Evolutionary conservation across 2,797 vertebrate genomes (phyloP), one percentile per base, ranked within the genome.

Genomic region (Sebastes itinus): DNA sequence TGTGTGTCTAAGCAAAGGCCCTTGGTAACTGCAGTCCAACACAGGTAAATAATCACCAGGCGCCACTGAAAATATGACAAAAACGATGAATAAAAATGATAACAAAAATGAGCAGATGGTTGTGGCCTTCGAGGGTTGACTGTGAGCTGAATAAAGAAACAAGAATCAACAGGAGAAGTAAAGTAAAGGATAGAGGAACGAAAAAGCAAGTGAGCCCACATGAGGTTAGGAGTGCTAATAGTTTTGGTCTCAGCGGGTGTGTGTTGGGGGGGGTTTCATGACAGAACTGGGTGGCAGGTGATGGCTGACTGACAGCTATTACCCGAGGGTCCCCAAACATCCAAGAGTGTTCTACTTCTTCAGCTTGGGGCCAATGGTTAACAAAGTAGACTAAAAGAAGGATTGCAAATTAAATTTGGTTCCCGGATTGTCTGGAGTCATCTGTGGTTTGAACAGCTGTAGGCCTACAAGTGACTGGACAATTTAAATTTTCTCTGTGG

Each of bases 261-360:
- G 59, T 67, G 61, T 60, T 54, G 59, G 5, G 75, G 70, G n/a
- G 75, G 54, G 35, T 58, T 83, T 81, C 16, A 54, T 94, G 92
- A 92, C 93, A 93, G 92, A 94, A 86, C 86, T 93, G 87, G 92
- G 92, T 92, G 89, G 88, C 83, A 79, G 89, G 76, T 92, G 90
- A 94, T 62, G 81, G 27, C 81, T 89, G 89, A 92, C 32, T 88
- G 92, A 90, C 85, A 88, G 89, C 79, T 83, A 33, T 82, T 84
- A 86, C 88, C 76, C 69, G 7, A 77, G 87, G 87, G 88, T 62
- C 77, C 60, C 27, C 52, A 79, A 89, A 78, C 67, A 83, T 83
- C 70, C 35, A 25, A 28, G 18, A 75, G 22, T 73, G 86, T 63
- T 91, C 88, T 72, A 86, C 80, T 91, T 92, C 72, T 81, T 3